A percentile compares a stretch with the other conserved stretches of the same genome.
Conservation (phyloP, 2,797 vertebrate genomes). For the Brachyrhaphis roseni region DNA sequence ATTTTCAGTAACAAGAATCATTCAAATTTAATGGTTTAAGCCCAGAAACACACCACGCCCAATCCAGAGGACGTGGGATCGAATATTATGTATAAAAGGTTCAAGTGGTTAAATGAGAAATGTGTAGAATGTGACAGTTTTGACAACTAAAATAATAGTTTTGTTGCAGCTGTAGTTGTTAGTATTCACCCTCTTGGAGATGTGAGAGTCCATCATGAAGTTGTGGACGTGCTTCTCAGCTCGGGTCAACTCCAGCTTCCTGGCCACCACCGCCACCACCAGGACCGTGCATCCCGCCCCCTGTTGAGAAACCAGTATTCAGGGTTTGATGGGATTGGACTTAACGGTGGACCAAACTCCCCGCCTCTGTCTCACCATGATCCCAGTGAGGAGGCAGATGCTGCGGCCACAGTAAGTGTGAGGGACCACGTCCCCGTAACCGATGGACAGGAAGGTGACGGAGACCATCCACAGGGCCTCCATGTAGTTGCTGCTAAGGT, state of each 20-base stretch:
- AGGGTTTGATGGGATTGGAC: background rate
- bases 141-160: too few relatives aligned
- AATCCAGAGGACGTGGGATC: too few relatives aligned
- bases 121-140: too few relatives aligned
- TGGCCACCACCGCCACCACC: constrained; percentile 93
- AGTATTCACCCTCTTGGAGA: constrained; percentile 87
- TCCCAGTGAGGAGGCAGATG: constrained; percentile 93
- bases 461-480: constrained; percentile 97
- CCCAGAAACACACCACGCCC: too few relatives aligned
- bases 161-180: too few relatives aligned
- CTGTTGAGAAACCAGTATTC: constrained; percentile 58
- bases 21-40: too few relatives aligned
- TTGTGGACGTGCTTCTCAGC: constrained; percentile 95
- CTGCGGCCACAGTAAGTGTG: constrained; percentile 96
- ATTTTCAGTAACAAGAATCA: too few relatives aligned
- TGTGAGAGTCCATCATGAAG: constrained; percentile 98
- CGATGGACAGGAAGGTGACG: constrained; percentile 96
- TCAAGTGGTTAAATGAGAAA: too few relatives aligned
- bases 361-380: constrained; percentile 85
- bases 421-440: constrained; percentile 95
- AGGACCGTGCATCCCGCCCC: constrained; percentile 91
- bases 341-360: background rate
- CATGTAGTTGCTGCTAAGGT: constrained; percentile 96
- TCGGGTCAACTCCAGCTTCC: constrained; percentile 93
- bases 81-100: too few relatives aligned